These are phyloP conservation scores for Leptinotarsa texana DNA, from an alignment of 1,140 invertebrate genomes.

Conservation along the genomic window DNA sequence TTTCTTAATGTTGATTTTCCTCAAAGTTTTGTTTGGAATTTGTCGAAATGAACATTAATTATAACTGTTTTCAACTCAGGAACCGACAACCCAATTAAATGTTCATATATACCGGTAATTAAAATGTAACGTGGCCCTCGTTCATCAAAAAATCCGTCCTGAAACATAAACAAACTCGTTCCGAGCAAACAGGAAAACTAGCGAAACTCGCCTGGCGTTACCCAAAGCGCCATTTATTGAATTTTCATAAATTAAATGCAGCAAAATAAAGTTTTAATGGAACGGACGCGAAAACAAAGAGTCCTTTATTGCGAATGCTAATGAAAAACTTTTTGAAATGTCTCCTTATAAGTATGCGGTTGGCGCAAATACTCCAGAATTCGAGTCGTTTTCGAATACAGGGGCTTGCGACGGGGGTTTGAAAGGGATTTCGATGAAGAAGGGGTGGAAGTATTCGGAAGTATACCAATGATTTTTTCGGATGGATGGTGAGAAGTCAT, in stretches of 20 bases:
- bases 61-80: no score
- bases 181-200: not conserved
- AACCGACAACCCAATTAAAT: no score
- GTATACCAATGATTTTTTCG: no score
- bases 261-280: slow-evolving; percentile 6
- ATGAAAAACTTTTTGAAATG: slow-evolving; percentile 7
- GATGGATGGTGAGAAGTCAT: no score
- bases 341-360: slow-evolving; percentile 5
- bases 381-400: not conserved
- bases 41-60: no score
- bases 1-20: no score
- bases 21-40: no score
- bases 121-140: no score
- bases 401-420: not conserved
- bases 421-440: no score
- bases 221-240: not conserved
- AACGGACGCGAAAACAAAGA: slow-evolving; percentile 5
- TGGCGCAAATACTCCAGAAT: not conserved
- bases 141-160: no score
- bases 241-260: slow-evolving; percentile 2
- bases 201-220: not conserved
- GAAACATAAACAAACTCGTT: slow-evolving; percentile 5
- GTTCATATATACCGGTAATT: no score
- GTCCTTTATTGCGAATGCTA: slow-evolving; percentile 1
- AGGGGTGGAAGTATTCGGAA: no score